phyloP scores from a whole-genome alignment of 2,797 vertebrate genomes.

The Sebastes jordani region DNA sequence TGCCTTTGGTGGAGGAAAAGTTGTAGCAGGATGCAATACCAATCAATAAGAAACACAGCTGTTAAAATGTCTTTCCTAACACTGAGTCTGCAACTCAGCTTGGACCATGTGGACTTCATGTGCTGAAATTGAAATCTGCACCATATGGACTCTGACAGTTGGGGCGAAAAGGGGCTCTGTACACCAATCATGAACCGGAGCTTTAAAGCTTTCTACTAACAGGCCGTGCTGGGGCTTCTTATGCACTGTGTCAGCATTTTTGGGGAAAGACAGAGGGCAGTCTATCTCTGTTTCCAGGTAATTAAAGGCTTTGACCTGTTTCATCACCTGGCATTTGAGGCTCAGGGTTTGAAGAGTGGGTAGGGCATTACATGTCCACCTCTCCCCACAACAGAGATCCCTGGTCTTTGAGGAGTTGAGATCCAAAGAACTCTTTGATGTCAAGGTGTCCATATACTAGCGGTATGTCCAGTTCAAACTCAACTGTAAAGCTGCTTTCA shows the following conservation, averaged over 20 bases:
- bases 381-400: background rate
- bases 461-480: background rate
- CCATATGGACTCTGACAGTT: slow-evolving; percentile 19
- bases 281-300: slow-evolving; percentile 33
- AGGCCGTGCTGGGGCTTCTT: slow-evolving; percentile 16
- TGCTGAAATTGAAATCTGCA: background rate
- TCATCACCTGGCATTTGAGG: slow-evolving; percentile 22
- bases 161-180: background rate
- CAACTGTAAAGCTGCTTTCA: background rate
- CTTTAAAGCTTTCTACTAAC: slow-evolving; percentile 24
- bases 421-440: background rate
- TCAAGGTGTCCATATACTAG: background rate
- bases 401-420: slow-evolving; percentile 2
- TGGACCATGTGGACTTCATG: background rate
- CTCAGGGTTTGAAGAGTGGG: slow-evolving; percentile 14
- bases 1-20: background rate
- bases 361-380: background rate
- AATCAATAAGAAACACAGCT: background rate
- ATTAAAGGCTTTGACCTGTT: slow-evolving; percentile 52
- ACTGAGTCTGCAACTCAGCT: background rate
- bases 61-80: background rate
- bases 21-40: background rate
- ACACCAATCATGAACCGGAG: slow-evolving; percentile 2
- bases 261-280: slow-evolving; percentile 33
- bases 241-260: slow-evolving; percentile 40